phyloP scores from a whole-genome alignment of 37 sponge, comb jelly and placozoan species.

The Halichondria panicea region DNA sequence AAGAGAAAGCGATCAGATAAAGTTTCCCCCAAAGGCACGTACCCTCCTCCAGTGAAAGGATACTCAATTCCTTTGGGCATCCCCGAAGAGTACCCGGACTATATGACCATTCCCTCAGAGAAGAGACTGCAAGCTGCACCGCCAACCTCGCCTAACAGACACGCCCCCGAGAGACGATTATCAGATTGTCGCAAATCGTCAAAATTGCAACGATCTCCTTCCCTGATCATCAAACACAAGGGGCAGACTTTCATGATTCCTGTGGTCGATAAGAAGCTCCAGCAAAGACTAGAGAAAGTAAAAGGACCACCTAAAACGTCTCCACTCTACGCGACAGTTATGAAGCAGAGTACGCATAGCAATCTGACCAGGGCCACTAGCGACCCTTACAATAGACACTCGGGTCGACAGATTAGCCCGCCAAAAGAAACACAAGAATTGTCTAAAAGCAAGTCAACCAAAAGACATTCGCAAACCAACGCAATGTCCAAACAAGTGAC shows the following conservation, averaged over 20 bases:
- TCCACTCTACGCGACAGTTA: background rate
- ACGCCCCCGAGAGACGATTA: background rate
- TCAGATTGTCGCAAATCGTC: background rate
- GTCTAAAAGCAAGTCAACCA: too few relatives aligned
- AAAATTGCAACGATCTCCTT: background rate
- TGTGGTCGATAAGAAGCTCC: constrained; percentile 29
- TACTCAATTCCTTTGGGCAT: constrained; percentile 5
- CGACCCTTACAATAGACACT: background rate
- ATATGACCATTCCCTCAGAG: constrained; percentile 1
- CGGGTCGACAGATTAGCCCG: constrained; percentile 1
- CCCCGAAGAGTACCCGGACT: constrained; percentile 13
- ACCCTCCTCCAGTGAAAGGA: constrained; percentile 15
- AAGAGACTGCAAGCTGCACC: background rate
- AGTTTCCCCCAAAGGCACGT: constrained; percentile 7
- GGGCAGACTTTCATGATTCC: constrained; percentile 48
- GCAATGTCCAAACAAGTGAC: constrained; percentile 26
- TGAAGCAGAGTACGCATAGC: constrained; percentile 1
- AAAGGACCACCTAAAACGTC: background rate
- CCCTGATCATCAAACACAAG: constrained; percentile 46
- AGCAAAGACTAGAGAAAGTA: constrained; percentile 15
- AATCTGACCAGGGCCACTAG: background rate
- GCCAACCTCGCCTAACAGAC: background rate
- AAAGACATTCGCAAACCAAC: too few relatives aligned
- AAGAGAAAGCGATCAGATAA: constrained; percentile 15
- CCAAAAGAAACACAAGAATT: background rate